Base-by-base conservation (phyloP, 2,888 invertebrate genomes). In the Pseudococcus longispinus region DNA sequence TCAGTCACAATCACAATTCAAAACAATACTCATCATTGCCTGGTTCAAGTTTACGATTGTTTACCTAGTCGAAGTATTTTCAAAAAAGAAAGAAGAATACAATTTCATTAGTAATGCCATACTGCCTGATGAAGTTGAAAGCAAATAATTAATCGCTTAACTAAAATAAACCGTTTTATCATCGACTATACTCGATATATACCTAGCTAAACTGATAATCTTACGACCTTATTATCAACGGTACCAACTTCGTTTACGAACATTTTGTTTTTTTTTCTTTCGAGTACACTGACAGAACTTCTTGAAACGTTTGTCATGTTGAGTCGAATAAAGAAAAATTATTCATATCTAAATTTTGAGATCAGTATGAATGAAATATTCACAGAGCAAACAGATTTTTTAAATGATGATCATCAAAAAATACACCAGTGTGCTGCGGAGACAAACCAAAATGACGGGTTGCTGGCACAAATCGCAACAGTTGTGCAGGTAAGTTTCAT, bases 101-200 rank as follows among this genome's bases (percentile, higher is more conserved):
- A 29, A 13, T 32, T 29, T 32, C 23, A 60, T 29, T 70, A 6
- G 18, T 26, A 42, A 15, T 29, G 13, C 42, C 42, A 20, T 42
- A 20, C 29, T 80, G 29, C 20, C 20, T n/a, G 77, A 42, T 80
- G 77, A 42, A 80, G 77, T 80, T 42, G 3, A 20, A 80, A 80
- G 15, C 20, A 80, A 80, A 80, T 80, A 80, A 80, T 37, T 80
- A 80, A 80, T 80, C 77, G 37, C 11, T 37, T 26, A 80, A 80
- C 20, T 20, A 80, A 80, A 80, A 80, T 80, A 37, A 80, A 80
- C 77, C 42, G 11, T 42, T 80, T 80, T 80, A 80, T 80, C 77
- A 80, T 80, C 77, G 77, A 42, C 77, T 42, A 42, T 42, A 80
- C 42, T 80, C 77, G 42, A 42, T 80, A 80, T 80, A 18, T 18